Percentiles rank a stretch among this genome's conserved stretches.
Evolutionary conservation across 2,113 vertebrate species (phyloP).

Genomic region (Ariopsis seemanni): DNA sequence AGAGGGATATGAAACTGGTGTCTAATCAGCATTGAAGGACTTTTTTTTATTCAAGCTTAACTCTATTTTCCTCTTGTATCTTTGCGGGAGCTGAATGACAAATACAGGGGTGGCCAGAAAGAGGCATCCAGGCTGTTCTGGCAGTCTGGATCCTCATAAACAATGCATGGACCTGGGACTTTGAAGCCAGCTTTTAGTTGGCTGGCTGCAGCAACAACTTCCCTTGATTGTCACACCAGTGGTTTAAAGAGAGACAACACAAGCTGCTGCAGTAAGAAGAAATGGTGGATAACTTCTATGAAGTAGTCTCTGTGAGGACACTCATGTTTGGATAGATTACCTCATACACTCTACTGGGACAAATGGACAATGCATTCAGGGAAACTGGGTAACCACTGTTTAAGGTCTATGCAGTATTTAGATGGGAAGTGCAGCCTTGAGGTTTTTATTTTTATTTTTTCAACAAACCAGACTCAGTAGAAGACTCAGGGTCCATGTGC

Average conservation of each 20-base stretch:
- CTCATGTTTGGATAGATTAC: constrained; percentile 33
- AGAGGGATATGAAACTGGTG: neutral
- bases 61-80: constrained; percentile 21
- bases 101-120: neutral
- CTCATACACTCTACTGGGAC: neutral
- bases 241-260: constrained; percentile 4
- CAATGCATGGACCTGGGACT: constrained; percentile 49
- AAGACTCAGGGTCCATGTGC: neutral
- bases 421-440: neutral
- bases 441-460: neutral
- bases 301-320: constrained; percentile 10
- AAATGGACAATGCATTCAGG: neutral
- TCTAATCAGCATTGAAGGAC: constrained; percentile 25
- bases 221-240: constrained; percentile 23
- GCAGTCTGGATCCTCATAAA: constrained; percentile 52
- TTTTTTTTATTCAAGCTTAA: constrained; percentile 5
- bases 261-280: constrained; percentile 1
- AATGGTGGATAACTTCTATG: constrained; percentile 24
- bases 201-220: constrained; percentile 33
- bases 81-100: constrained; percentile 36
- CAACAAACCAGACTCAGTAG: neutral
- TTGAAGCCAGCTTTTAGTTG: constrained; percentile 38
- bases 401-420: neutral
- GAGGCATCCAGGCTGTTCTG: constrained; percentile 33
- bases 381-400: neutral